Percentiles rank a stretch among this genome's conserved stretches.
These are phyloP conservation scores for Drosophila paulistorum DNA, from an alignment of 1,140 invertebrate species.

Conservation along the genomic window DNA sequence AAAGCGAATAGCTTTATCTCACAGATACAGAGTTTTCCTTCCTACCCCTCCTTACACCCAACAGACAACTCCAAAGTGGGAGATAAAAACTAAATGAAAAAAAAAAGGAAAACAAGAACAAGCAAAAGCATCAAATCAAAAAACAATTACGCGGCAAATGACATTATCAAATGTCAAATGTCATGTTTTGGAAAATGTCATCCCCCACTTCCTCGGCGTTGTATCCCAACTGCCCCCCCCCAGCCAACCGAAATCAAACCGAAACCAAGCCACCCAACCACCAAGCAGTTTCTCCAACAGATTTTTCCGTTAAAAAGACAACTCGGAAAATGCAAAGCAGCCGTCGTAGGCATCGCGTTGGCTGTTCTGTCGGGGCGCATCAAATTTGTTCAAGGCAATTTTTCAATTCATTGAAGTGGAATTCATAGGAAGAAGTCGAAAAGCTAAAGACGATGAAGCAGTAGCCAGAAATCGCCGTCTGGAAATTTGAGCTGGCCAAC, in stretches of 20 bases:
- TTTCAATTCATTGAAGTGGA: slow-evolving; percentile 81
- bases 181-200: slow-evolving; percentile 64
- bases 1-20: neutral
- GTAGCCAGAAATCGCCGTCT: slow-evolving; percentile 20
- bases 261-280: neutral
- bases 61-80: slow-evolving; percentile 39
- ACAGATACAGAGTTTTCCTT: neutral
- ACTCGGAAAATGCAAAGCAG: slow-evolving; percentile 68
- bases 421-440: slow-evolving; percentile 66
- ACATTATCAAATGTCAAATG: slow-evolving; percentile 81
- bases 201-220: neutral
- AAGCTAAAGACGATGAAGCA: slow-evolving; percentile 3
- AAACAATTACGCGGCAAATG: slow-evolving; percentile 81
- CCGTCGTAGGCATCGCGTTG: neutral
- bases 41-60: neutral
- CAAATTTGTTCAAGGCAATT: slow-evolving; percentile 80
- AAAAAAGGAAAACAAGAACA: slow-evolving; percentile 37
- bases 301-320: slow-evolving; percentile 26
- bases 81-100: slow-evolving; percentile 46
- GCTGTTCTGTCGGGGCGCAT: slow-evolving; percentile 37
- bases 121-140: slow-evolving; percentile 69
- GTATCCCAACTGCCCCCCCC: neutral
- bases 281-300: slow-evolving; percentile 14
- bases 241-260: neutral
- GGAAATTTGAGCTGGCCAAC: slow-evolving; percentile 29